A percentile compares a stretch with the other conserved stretches of the same genome.
Conservation (phyloP, 2,797 vertebrate species). For the Lindbergichthys nudifrons region DNA sequence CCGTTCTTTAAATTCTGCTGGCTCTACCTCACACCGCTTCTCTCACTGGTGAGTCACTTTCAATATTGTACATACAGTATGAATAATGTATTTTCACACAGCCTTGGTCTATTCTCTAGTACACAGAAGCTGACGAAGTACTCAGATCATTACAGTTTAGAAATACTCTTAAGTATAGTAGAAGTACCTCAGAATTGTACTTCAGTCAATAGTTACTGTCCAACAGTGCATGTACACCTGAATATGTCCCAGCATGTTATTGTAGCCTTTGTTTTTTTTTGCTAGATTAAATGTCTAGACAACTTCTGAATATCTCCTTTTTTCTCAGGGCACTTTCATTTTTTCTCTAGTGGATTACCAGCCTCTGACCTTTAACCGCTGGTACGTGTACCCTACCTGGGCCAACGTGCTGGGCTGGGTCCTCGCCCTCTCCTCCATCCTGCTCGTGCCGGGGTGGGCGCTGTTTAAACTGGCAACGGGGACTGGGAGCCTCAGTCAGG, state of each 20-base stretch:
- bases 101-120: background rate
- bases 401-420: conserved; percentile 86
- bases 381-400: conserved; percentile 88
- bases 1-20: conserved; percentile 90
- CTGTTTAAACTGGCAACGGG: conserved; percentile 62
- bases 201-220: too few relatives aligned
- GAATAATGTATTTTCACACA: background rate
- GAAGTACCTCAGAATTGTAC: too few relatives aligned
- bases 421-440: conserved; percentile 87
- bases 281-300: background rate
- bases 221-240: background rate
- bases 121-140: too few relatives aligned
- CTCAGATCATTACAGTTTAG: too few relatives aligned
- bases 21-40: conserved; percentile 88
- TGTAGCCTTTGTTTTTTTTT: background rate
- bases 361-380: conserved; percentile 87
- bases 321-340: conserved; percentile 81
- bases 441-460: conserved; percentile 83
- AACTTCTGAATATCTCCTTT: background rate
- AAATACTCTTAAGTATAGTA: too few relatives aligned
- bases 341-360: conserved; percentile 86
- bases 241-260: background rate
- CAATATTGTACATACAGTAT: background rate
- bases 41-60: conserved; percentile 84
- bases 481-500: conserved; percentile 77